These are phyloP conservation scores for Saturnia japonica DNA, from an alignment of 2,888 invertebrate species.

Conservation along the genomic window DNA sequence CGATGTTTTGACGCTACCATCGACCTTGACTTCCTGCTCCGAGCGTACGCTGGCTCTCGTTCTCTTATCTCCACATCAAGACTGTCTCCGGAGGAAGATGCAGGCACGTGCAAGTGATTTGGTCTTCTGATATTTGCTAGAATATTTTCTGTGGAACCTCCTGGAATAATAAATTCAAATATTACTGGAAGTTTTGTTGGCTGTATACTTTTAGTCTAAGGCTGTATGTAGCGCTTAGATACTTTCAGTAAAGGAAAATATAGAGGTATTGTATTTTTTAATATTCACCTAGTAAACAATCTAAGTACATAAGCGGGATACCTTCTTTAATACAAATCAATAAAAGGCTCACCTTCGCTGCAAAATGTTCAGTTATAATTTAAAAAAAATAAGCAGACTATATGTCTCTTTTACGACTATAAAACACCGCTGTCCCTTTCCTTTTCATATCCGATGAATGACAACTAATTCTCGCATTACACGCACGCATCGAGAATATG, in stretches of 20 bases:
- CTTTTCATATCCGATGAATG: not conserved
- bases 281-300: too few species aligned
- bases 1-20: slow-evolving; percentile 67
- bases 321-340: too few species aligned
- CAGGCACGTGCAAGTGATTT: slow-evolving; percentile 61
- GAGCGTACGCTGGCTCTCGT: slow-evolving; percentile 43
- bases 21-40: slow-evolving; percentile 68
- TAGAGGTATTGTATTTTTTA: too few species aligned
- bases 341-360: not conserved
- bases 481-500: not conserved
- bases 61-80: slow-evolving; percentile 69
- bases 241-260: too few species aligned
- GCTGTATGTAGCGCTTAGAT: too few species aligned
- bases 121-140: slow-evolving; percentile 53
- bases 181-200: not conserved
- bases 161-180: slow-evolving; percentile 42
- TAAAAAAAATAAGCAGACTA: not conserved
- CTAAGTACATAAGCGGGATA: too few species aligned
- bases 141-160: slow-evolving; percentile 73
- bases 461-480: not conserved
- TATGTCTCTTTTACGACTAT: not conserved
- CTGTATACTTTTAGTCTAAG: too few species aligned
- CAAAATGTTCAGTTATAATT: not conserved
- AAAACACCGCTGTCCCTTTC: not conserved
- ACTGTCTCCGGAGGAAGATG: slow-evolving; percentile 74